phyloP scores from a whole-genome alignment of 2,797 vertebrate species.

The Apogon hyalosoma region DNA sequence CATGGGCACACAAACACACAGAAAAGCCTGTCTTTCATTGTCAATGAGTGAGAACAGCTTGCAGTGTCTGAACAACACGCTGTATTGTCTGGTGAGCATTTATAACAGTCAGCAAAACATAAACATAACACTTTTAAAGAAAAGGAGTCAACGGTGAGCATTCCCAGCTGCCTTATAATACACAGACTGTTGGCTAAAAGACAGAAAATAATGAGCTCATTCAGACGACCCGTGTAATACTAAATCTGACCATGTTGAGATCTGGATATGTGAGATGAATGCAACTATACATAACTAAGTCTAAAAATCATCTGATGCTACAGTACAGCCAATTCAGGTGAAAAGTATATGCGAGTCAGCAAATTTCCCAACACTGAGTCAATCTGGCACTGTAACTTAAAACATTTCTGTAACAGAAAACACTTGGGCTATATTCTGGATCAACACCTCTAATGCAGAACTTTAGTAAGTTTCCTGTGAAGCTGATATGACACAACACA shows the following conservation, averaged over 20 bases:
- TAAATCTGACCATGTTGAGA: too few relatives aligned
- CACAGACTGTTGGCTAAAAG: too few relatives aligned
- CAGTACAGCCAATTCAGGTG: too few relatives aligned
- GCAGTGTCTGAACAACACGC: slow-evolving; percentile 41
- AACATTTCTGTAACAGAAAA: slow-evolving; percentile 12
- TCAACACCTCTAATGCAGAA: slow-evolving; percentile 31
- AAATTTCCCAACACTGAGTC: too few relatives aligned
- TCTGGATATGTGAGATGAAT: too few relatives aligned
- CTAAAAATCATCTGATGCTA: too few relatives aligned
- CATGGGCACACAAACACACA: slow-evolving; percentile 54
- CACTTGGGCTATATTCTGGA: slow-evolving; percentile 52
- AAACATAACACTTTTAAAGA: background rate
- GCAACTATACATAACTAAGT: too few relatives aligned
- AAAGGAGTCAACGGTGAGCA: too few relatives aligned
- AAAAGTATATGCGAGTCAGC: too few relatives aligned
- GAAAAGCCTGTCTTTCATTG: slow-evolving; percentile 69
- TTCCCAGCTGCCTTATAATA: too few relatives aligned
- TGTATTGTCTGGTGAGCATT: slow-evolving; percentile 48
- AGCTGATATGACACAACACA: slow-evolving; percentile 46
- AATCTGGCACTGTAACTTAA: background rate
- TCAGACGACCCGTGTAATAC: too few relatives aligned
- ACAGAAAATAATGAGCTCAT: too few relatives aligned
- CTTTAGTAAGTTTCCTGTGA: slow-evolving; percentile 61
- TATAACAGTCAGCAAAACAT: slow-evolving; percentile 41
- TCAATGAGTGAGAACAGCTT: slow-evolving; percentile 68